Conservation (phyloP, 2,888 invertebrate species). For the Allolobophora icterica region DNA sequence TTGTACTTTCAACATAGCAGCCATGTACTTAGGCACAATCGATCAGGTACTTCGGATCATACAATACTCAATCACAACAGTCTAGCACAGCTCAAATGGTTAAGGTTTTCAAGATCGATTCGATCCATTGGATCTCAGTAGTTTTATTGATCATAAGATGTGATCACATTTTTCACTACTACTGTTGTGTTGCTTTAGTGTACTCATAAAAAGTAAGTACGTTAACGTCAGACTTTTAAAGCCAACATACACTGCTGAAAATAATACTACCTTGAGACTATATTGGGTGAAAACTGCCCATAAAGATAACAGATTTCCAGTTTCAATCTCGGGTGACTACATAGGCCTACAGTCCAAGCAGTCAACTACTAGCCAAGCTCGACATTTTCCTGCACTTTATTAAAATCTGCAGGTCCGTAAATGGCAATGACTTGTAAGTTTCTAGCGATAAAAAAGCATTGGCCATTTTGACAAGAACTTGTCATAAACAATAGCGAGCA, state of each 20-base stretch:
- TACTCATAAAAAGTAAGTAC: not conserved
- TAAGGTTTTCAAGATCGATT: not conserved
- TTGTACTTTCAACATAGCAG: not conserved
- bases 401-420: not conserved
- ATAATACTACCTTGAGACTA: not conserved
- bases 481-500: not conserved
- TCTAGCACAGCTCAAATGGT: not conserved
- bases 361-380: not conserved
- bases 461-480: not conserved
- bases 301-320: no score
- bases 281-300: not conserved
- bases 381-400: not conserved
- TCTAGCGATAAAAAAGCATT: not conserved
- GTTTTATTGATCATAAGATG: not conserved
- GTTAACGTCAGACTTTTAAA: not conserved
- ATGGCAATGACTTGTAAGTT: not conserved
- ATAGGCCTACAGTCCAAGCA: no score
- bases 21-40: not conserved
- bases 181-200: not conserved
- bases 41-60: not conserved
- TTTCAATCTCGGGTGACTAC: no score
- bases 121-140: no score
- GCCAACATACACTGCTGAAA: not conserved
- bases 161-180: not conserved
- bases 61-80: not conserved